phyloP scores from a whole-genome alignment of 2,113 vertebrate species.

The Podarcis muralis region DNA sequence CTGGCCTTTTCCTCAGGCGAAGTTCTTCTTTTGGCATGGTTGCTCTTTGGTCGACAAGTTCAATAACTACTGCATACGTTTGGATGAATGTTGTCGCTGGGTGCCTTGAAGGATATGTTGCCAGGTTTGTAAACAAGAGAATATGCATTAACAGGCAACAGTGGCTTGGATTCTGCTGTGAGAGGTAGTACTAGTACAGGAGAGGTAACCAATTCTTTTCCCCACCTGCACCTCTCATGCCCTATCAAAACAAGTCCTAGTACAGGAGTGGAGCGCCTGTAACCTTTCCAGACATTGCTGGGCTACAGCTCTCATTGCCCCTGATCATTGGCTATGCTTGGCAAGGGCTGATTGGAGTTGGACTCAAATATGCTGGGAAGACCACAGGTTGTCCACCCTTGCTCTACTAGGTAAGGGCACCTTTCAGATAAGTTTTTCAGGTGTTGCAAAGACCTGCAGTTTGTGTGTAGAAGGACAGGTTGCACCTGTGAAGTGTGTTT shows the following conservation, averaged over 20 bases:
- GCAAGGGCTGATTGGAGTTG: not conserved
- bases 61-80: conserved; percentile 33
- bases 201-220: not conserved
- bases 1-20: conserved; percentile 28
- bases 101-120: conserved; percentile 17
- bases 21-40: conserved; percentile 26
- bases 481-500: not conserved
- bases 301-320: not conserved
- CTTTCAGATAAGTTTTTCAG: too few species aligned
- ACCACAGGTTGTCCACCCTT: too few species aligned
- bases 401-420: too few species aligned
- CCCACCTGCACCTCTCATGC: not conserved
- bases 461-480: not conserved
- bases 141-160: not conserved
- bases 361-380: too few species aligned
- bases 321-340: too few species aligned
- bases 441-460: not conserved
- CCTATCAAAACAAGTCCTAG: not conserved
- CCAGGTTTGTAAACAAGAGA: not conserved
- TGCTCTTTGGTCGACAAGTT: conserved; percentile 29
- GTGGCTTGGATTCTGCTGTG: not conserved
- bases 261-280: not conserved
- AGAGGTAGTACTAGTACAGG: not conserved
- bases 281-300: not conserved
- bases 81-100: conserved; percentile 35